Base-by-base conservation (phyloP, 2,797 vertebrate species). In the Cygnus olor region DNA sequence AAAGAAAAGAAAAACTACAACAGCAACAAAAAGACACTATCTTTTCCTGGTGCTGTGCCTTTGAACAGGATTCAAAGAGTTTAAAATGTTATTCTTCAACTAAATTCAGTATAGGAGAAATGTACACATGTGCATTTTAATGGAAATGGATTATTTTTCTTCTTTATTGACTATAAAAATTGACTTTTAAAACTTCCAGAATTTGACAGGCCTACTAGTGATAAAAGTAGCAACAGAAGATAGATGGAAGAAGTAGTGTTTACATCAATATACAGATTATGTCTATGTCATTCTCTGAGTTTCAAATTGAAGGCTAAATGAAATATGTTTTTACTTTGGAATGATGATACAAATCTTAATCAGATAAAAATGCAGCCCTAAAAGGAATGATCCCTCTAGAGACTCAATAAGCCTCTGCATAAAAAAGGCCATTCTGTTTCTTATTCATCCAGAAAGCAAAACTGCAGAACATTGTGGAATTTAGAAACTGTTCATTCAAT, bases 161-260 rank as follows among this genome's bases (percentile, higher is more conserved):
- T 79, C 80, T 71, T 85, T 65, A 78, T 42, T 47, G 28, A 7
- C 78, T 56, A 66, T 44, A 90, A 92, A 94, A 85, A 60, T 0
- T 22, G 0, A 21, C 24, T 34, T 85, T 2, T 49, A 82, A 85
- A 80, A 30, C 17, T 30, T 21, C 17, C 45, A 56, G 45, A 36
- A 69, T 73, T 72, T 88, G 45, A 53, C 27, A 68, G 36, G 22
- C 32, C n/a, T 89, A 34, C 18, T 81, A 10, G 9, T 74, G 19
- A 47, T 74, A n/a, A 53, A 84, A 56, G 24, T 32, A 66, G 64
- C 45, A 66, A 32, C 8, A 27, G 54, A 56, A 90, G 13, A 19
- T 27, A 9, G 0, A 21, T 0, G 0, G 44, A 25, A 25, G 34
- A 78, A 54, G 11, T 18, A 18, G 2, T 9, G 38, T 77, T 86